Evolutionary conservation across 2,113 vertebrate species (phyloP).

Genomic region (human (Homo sapiens)): GRCh38 chr4:91058501-91059000

Average conservation of each 20-base stretch:
- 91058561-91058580: not conserved
- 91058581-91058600: not conserved
- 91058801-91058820: not conserved
- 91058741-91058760: not conserved
- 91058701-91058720: not conserved
- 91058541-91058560: not conserved
- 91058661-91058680: not conserved
- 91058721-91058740: not conserved
- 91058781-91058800: not conserved
- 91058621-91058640: not conserved
- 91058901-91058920: not conserved
- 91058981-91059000: not conserved
- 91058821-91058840: not conserved
- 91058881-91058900: not conserved
- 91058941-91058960: not conserved
- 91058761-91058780: not conserved
- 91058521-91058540: not conserved
- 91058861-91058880: not conserved
- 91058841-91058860: not conserved
- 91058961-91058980: not conserved
- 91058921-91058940: not conserved
- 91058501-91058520: not conserved
- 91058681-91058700: not conserved
- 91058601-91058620: not conserved
- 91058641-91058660: fast-evolving